A percentile compares a stretch with the other conserved stretches of the same genome.
These are phyloP conservation scores for Eumeta japonica DNA, from an alignment of 1,140 invertebrate species.

Conservation along the genomic window DNA sequence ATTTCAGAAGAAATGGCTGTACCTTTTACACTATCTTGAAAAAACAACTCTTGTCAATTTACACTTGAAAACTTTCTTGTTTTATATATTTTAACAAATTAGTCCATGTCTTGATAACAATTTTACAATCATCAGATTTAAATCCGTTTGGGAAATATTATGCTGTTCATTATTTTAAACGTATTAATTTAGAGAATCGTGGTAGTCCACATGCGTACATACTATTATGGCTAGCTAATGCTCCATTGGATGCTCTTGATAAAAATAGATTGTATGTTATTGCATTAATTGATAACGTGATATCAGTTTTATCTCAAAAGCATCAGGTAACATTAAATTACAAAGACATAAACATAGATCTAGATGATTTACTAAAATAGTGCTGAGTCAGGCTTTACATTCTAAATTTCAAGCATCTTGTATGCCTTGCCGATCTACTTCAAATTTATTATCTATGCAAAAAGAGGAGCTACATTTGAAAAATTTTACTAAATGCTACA, in stretches of 20 bases:
- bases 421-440: not conserved
- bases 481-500: not conserved
- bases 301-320: slow-evolving; percentile 10
- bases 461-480: not conserved
- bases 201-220: slow-evolving; percentile 23
- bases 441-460: not conserved
- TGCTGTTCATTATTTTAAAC: slow-evolving; percentile 25
- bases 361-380: not conserved
- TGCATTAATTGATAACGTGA: slow-evolving; percentile 8
- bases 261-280: slow-evolving; percentile 2
- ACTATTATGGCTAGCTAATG: slow-evolving; percentile 13
- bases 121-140: slow-evolving; percentile 9
- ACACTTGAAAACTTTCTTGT: slow-evolving; percentile 45
- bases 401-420: not conserved
- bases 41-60: slow-evolving; percentile 33
- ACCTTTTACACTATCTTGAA: slow-evolving; percentile 17
- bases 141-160: slow-evolving; percentile 22
- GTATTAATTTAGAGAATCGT: slow-evolving; percentile 35
- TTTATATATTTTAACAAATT: slow-evolving; percentile 40
- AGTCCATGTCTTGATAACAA: slow-evolving; percentile 13
- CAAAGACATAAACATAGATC: not conserved
- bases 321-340: slow-evolving; percentile 9
- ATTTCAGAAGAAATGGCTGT: slow-evolving; percentile 13
- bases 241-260: slow-evolving; percentile 8
- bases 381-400: not conserved